A percentile compares a stretch with the other conserved stretches of the same genome.
Evolutionary conservation across 1,140 invertebrate genomes (phyloP).

Genomic region (Pseudachorutes palmiensis): DNA sequence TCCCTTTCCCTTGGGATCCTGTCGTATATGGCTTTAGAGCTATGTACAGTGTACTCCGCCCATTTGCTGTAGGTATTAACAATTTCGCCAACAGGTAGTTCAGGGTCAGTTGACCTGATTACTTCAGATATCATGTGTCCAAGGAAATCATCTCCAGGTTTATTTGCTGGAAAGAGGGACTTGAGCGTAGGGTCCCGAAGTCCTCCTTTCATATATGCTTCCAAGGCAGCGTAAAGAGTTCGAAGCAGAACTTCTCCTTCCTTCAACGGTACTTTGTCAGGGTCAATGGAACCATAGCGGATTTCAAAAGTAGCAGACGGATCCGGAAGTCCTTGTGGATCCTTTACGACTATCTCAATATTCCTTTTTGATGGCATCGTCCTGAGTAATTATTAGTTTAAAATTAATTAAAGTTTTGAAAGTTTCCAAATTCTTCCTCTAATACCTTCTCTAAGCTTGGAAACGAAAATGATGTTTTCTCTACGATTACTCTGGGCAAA

Average conservation of each 20-base stretch:
- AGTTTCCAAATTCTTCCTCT: too few relatives aligned
- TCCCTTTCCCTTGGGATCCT: not conserved
- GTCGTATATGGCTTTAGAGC: not conserved
- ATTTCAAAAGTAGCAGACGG: conserved; percentile 11
- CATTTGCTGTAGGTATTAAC: not conserved
- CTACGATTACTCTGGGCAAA: too few relatives aligned
- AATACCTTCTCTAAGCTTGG: too few relatives aligned
- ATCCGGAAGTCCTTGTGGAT: not conserved
- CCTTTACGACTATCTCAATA: conserved; percentile 8
- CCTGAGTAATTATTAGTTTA: too few relatives aligned
- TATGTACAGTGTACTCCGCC: conserved; percentile 18
- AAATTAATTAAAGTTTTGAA: too few relatives aligned
- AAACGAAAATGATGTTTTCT: too few relatives aligned
- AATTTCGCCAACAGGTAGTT: conserved; percentile 1
- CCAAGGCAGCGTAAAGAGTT: conserved; percentile 6
- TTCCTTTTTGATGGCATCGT: not conserved
- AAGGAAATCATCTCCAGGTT: not conserved
- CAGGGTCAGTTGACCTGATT: not conserved
- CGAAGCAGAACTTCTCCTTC: not conserved
- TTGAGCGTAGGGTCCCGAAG: conserved; percentile 3
- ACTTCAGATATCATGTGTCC: conserved; percentile 1
- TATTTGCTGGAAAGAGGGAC: conserved; percentile 11
- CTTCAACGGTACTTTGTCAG: not conserved
- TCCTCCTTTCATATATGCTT: conserved; percentile 7
- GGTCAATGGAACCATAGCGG: conserved; percentile 2